phyloP scores from a whole-genome alignment of 2,113 vertebrate species.

The Aspiorhynchus laticeps region DNA sequence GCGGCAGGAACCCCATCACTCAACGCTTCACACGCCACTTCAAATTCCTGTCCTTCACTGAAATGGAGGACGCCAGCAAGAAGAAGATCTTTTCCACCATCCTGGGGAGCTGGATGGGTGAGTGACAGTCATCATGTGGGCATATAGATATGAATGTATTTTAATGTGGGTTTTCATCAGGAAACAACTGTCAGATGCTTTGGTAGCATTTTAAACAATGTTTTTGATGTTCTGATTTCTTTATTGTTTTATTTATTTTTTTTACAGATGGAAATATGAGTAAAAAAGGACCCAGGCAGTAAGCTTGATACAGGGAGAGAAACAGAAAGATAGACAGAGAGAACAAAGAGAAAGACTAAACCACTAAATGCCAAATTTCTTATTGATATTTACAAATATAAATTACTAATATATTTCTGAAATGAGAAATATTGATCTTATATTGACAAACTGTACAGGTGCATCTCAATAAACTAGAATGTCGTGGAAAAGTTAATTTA shows the following conservation, averaged over 20 bases:
- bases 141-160: slow-evolving; percentile 22
- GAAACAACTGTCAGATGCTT: background rate
- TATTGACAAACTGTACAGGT: background rate
- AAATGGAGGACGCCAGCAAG: slow-evolving; percentile 88
- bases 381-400: background rate
- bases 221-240: slow-evolving; percentile 16
- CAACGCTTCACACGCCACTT: slow-evolving; percentile 87
- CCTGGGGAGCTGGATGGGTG: slow-evolving; percentile 87
- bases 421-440: background rate
- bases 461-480: too few relatives aligned
- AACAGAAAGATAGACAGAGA: slow-evolving; percentile 24
- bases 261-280: slow-evolving; percentile 65
- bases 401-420: background rate
- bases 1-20: slow-evolving; percentile 85
- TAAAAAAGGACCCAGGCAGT: slow-evolving; percentile 61
- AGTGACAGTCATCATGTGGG: slow-evolving; percentile 58
- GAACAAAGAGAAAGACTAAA: background rate
- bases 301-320: slow-evolving; percentile 53
- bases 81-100: slow-evolving; percentile 88
- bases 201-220: background rate
- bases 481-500: too few relatives aligned
- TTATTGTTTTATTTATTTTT: too few relatives aligned
- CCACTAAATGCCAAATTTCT: background rate
- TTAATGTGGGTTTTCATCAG: slow-evolving; percentile 32
- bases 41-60: slow-evolving; percentile 86